A percentile compares a stretch with the other conserved stretches of the same genome.
Conservation (phyloP, 2,888 invertebrate genomes). For the Terebella lapidaria region DNA sequence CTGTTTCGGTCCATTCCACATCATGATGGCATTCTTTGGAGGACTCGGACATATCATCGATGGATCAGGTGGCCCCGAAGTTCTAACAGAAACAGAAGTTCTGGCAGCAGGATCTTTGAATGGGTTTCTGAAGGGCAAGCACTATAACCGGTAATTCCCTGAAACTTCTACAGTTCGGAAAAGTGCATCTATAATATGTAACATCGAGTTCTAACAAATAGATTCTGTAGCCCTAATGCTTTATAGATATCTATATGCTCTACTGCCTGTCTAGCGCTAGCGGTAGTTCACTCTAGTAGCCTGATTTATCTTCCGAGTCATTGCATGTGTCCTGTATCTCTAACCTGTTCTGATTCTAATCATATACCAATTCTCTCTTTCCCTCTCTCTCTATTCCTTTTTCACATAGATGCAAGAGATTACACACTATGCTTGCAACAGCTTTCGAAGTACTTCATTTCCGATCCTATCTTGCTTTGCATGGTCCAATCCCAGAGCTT, state of each 20-base stretch:
- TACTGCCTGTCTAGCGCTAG: too few species aligned
- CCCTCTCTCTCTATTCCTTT: too few species aligned
- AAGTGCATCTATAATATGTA: too few species aligned
- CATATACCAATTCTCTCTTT: too few species aligned
- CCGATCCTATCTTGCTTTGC: constrained; percentile 10
- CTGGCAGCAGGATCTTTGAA: constrained; percentile 22
- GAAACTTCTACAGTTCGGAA: too few species aligned
- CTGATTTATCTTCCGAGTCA: too few species aligned
- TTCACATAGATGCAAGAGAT: constrained; percentile 23
- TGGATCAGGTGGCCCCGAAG: constrained; percentile 22
- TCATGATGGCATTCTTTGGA: constrained; percentile 22
- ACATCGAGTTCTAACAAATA: too few species aligned
- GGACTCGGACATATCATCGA: constrained; percentile 23
- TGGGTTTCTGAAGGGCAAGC: constrained; percentile 19
- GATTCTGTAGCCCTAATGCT: too few species aligned
- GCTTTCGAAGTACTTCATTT: constrained; percentile 23
- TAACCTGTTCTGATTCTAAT: too few species aligned
- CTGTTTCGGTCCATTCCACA: constrained; percentile 25
- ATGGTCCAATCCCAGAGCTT: background rate
- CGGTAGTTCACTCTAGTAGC: too few species aligned
- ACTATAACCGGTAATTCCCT: constrained; percentile 22
- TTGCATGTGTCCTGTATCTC: too few species aligned
- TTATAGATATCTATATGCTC: too few species aligned
- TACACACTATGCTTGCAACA: constrained; percentile 22
- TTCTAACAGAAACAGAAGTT: constrained; percentile 22